These are phyloP conservation scores for Lordiphosa andalusiaca DNA, from an alignment of 2,888 invertebrate species.

Conservation along the genomic window DNA sequence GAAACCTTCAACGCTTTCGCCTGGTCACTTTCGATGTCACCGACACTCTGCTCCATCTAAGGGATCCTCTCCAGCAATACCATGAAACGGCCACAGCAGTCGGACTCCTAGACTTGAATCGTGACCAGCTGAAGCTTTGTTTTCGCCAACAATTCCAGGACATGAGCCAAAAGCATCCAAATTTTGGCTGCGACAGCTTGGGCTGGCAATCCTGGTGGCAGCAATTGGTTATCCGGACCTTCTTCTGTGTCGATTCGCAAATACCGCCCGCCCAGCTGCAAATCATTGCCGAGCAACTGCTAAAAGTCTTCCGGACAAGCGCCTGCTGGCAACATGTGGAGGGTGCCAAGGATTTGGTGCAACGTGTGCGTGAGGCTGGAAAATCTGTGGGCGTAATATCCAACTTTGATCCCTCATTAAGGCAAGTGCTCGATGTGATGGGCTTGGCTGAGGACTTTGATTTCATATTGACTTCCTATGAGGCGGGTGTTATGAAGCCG, in stretches of 20 bases:
- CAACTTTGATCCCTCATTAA: constrained; percentile 92
- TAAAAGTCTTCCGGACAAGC: constrained; percentile 85
- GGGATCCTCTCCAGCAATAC: constrained; percentile 86
- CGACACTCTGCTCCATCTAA: constrained; percentile 89
- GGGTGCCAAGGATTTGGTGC: constrained; percentile 83
- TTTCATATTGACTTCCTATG: constrained; percentile 90
- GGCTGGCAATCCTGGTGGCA: constrained; percentile 92
- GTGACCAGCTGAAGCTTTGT: constrained; percentile 78
- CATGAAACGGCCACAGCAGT: constrained; percentile 84
- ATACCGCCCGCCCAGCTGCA: constrained; percentile 57
- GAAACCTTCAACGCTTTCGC: constrained; percentile 61
- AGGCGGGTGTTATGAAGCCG: constrained; percentile 82
- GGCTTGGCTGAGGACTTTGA: constrained; percentile 85
- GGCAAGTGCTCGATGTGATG: constrained; percentile 84
- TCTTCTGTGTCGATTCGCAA: constrained; percentile 52
- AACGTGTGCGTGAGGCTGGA: constrained; percentile 80
- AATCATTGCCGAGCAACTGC: constrained; percentile 83
- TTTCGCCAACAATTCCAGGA: constrained; percentile 85
- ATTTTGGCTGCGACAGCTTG: constrained; percentile 86
- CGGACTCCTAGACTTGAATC: constrained; percentile 81
- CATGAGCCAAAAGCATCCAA: constrained; percentile 86
- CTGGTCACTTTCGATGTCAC: constrained; percentile 94
- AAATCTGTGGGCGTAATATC: constrained; percentile 88
- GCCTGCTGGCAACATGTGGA: constrained; percentile 87
- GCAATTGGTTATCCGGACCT: constrained; percentile 75